Evolutionary conservation across 2,888 invertebrate genomes (phyloP), one percentile per base, ranked within the genome.

Genomic region (Scaptomyza reducta): DNA sequence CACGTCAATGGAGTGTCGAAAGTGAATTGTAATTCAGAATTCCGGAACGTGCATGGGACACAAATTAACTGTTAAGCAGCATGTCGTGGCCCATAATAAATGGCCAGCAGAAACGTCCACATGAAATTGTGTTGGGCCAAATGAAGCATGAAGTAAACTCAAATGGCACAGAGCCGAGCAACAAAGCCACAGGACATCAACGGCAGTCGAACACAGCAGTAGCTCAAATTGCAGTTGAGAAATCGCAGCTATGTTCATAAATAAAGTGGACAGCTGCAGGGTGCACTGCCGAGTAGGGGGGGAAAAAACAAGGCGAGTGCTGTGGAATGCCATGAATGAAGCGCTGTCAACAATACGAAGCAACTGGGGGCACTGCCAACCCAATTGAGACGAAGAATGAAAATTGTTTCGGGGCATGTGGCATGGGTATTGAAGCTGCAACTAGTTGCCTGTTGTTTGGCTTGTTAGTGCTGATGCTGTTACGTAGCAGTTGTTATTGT

Each of bases 151-250:
- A 35, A 38, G 44, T 29, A 44, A 67, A 27, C 64, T 54, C 53
- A 64, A 64, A 64, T 53, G 51, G 44, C 16, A 25, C 49, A 33
- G 29, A 45, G 35, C 6, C 45, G 3, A 40, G 16, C 40, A 10
- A 40, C 40, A 40, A 38, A 49, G 53, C 9, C 46, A 47, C 44
- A 25, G 27, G 9, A 40, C 35, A 49, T 44, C 50, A 45, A 42
- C 55, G 40, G 45, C 31, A 51, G 49, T 14, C 49, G 42, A 50
- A 61, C 61, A 11, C 22, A 47, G 40, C 55, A 64, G 57, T 51
- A 68, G 59, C 56, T 81, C 69, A 67, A 78, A 81, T 81, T 83
- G 82, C 87, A 87, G 85, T 73, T 85, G 77, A 84, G 63, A 73
- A 81, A 85, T 79, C 79, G 79, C 58, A 66, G 75, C 46, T 64